Conservation (phyloP, 1,140 invertebrate genomes). For the Thaumatotibia leucotreta region DNA sequence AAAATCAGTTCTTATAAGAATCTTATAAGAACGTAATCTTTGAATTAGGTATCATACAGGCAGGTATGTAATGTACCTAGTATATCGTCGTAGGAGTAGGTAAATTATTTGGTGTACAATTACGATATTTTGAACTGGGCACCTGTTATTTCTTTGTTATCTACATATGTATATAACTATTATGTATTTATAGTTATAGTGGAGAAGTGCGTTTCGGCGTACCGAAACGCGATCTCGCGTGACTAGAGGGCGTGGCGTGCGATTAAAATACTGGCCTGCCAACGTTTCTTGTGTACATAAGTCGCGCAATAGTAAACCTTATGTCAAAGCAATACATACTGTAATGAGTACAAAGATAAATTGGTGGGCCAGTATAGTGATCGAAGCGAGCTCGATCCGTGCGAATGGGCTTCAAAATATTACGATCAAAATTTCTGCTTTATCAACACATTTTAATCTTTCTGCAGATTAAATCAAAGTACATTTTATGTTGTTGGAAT, state of each 20-base stretch:
- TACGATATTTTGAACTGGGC: conserved; percentile 8
- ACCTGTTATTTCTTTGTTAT: conserved; percentile 21
- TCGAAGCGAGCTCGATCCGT: conserved; percentile 32
- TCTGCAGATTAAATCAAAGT: neutral
- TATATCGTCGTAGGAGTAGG: too few species aligned
- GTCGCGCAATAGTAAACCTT: neutral
- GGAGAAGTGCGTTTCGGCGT: conserved; percentile 32
- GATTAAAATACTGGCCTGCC: conserved; percentile 52
- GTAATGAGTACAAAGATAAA: neutral
- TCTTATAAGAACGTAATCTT: too few species aligned
- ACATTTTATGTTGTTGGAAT: neutral
- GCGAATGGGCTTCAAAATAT: conserved; percentile 24
- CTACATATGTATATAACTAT: too few species aligned
- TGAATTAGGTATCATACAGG: too few species aligned
- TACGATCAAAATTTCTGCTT: conserved; percentile 28
- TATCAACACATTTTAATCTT: conserved; percentile 1
- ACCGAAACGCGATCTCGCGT: conserved; percentile 68
- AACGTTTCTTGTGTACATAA: neutral
- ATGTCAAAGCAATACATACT: neutral
- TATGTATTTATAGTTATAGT: too few species aligned
- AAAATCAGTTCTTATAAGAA: too few species aligned
- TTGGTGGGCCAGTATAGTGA: conserved; percentile 25
- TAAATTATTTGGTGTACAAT: too few species aligned
- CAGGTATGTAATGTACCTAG: too few species aligned
- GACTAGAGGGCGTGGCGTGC: conserved; percentile 53